Evolutionary conservation across 2,113 vertebrate species (phyloP).

Genomic region (Pimephales promelas): DNA sequence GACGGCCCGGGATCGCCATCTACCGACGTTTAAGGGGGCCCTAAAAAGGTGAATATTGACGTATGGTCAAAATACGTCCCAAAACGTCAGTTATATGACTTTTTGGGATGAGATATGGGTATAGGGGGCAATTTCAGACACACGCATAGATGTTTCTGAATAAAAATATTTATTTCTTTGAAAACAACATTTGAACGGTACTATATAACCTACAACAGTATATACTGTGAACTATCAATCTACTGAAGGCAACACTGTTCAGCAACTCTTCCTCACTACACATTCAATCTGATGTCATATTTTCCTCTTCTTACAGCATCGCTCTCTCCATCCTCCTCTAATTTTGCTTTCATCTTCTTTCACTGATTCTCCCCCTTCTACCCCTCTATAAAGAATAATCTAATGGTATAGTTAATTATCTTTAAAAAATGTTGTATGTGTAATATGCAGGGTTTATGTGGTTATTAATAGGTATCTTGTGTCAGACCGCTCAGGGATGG

Average conservation of each 20-base stretch:
- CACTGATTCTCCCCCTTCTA: conserved; percentile 7
- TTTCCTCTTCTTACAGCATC: neutral
- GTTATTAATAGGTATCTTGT: conserved; percentile 2
- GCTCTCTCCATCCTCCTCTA: neutral
- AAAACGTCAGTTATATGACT: too few relatives aligned
- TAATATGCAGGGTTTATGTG: neutral
- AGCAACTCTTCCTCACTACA: neutral
- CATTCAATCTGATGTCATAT: conserved; percentile 3
- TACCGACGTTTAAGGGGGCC: too few relatives aligned
- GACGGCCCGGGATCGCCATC: too few relatives aligned
- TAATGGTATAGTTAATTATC: neutral
- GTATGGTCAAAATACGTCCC: too few relatives aligned
- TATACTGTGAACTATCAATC: neutral
- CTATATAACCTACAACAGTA: neutral
- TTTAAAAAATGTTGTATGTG: neutral
- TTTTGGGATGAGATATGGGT: too few relatives aligned
- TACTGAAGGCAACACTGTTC: neutral
- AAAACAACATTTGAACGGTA: too few relatives aligned
- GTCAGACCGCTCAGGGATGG: neutral
- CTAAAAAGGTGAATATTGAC: too few relatives aligned
- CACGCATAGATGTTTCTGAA: too few relatives aligned
- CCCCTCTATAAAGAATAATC: neutral
- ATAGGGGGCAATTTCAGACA: too few relatives aligned
- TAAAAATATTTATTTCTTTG: too few relatives aligned
- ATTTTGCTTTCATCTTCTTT: conserved; percentile 17